Base-by-base conservation (phyloP, 1,140 invertebrate genomes). In the Drosophila bocqueti region DNA sequence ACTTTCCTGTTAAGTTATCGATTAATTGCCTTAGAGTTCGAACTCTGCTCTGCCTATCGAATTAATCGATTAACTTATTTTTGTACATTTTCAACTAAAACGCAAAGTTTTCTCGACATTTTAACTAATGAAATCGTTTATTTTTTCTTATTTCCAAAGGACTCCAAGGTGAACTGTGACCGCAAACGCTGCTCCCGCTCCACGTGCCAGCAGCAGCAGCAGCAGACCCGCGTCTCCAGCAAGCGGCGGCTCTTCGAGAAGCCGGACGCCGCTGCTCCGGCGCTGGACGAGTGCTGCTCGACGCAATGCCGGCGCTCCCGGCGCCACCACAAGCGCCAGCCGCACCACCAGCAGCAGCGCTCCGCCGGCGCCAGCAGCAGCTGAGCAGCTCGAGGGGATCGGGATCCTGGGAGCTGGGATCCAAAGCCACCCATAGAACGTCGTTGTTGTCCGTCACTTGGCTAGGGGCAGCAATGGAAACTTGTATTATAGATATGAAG, bases 141-240 rank as follows among this genome's bases (percentile, higher is more conserved):
- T n/a, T n/a, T n/a, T n/a, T n/a, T 55, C 9, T 79, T 76, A 36
- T 68, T 68, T 78, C 91, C 94, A 2, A 93, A 98, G 97, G 96
- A 97, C 89, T 96, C 96, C 50, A 95, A 95, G 82, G 95, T 96
- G 46, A 96, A 95, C 76, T 98, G 97, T 90, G 95, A 96, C 68
- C 94, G 96, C 65, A 96, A 96, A 76, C 95, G 95, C n/a, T 98
- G 97, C 93, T 95, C 95, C 15, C 95, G 95, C 49, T 95, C 95
- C n/a, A 94, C 95, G 15, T 97, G 96, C 93, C 94, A 94, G 69
- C 94, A 94, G 68, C 84, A 93, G 62, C 94, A 94, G 68, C 94
- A 94, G 67, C 84, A 93, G 64, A 87, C 84, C 34, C 94, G 94
- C 21, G 85, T 92, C 21, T 66, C 90, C 18, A 75, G 77, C 43